A percentile compares a stretch with the other conserved stretches of the same genome.
Evolutionary conservation across 2,888 invertebrate genomes (phyloP).

Genomic region (Lysandra bellargus): DNA sequence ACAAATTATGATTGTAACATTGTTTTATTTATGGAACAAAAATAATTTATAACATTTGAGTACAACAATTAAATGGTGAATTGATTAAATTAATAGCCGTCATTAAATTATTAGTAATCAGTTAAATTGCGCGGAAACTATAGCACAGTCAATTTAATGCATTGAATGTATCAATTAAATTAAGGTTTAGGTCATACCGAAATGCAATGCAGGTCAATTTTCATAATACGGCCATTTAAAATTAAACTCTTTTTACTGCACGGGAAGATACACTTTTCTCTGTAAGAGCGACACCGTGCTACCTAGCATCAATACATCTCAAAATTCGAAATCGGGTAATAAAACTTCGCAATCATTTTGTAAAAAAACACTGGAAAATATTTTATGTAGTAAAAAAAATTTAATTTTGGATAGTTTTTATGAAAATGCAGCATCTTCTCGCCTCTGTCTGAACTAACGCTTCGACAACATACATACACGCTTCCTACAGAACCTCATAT

Average conservation of each 20-base stretch:
- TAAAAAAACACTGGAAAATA: too few relatives aligned
- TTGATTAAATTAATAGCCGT: background rate
- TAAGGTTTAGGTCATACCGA: background rate
- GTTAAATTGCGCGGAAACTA: background rate
- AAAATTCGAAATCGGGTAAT: too few relatives aligned
- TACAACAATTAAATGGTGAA: background rate
- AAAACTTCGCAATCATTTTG: too few relatives aligned
- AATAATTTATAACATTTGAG: background rate
- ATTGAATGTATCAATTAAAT: background rate
- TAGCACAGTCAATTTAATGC: background rate
- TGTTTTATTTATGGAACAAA: background rate
- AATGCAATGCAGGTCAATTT: background rate
- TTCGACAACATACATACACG: too few relatives aligned
- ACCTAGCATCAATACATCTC: too few relatives aligned
- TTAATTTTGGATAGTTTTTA: too few relatives aligned
- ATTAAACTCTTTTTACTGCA: too few relatives aligned
- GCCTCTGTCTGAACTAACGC: too few relatives aligned
- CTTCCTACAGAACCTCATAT: background rate
- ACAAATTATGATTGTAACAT: too few relatives aligned
- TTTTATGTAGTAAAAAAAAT: too few relatives aligned
- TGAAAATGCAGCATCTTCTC: too few relatives aligned
- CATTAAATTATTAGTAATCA: conserved; percentile 5
- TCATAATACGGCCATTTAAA: background rate
- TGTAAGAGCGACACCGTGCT: too few relatives aligned
- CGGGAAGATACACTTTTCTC: background rate